A percentile compares a stretch with the other conserved stretches of the same genome.
phyloP scores from a whole-genome alignment of 2,797 vertebrate species.

The Coregonus sp. region DNA sequence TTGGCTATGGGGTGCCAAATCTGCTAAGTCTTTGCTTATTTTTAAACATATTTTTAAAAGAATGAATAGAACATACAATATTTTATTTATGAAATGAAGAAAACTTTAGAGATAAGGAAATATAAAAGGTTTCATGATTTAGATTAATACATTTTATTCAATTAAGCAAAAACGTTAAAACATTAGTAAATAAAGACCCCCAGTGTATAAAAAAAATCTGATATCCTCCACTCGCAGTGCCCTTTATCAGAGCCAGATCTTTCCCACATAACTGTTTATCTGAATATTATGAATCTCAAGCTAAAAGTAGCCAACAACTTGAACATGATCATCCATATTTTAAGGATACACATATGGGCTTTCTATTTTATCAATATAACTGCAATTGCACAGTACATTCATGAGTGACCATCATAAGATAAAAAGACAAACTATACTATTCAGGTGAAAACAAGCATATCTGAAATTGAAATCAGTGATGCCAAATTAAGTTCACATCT shows the following conservation, averaged over 20 bases:
- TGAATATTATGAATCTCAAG: no score
- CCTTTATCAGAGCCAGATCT: no score
- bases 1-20: not conserved
- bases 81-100: not conserved
- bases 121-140: not conserved
- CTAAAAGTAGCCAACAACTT: no score
- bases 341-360: no score
- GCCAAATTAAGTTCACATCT: not conserved
- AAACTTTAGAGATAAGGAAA: not conserved
- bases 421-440: not conserved
- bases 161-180: not conserved
- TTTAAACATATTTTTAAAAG: no score
- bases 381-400: no score
- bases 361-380: not conserved
- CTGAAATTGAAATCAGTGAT: not conserved
- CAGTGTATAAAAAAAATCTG: not conserved
- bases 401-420: not conserved
- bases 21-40: no score
- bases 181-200: not conserved
- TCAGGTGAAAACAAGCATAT: not conserved
- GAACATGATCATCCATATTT: no score
- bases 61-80: no score
- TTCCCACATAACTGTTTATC: no score
- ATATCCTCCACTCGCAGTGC: not conserved
- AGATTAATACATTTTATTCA: not conserved